Base-by-base conservation (phyloP, 2,797 vertebrate species). In the Hozukius guyotensis region DNA sequence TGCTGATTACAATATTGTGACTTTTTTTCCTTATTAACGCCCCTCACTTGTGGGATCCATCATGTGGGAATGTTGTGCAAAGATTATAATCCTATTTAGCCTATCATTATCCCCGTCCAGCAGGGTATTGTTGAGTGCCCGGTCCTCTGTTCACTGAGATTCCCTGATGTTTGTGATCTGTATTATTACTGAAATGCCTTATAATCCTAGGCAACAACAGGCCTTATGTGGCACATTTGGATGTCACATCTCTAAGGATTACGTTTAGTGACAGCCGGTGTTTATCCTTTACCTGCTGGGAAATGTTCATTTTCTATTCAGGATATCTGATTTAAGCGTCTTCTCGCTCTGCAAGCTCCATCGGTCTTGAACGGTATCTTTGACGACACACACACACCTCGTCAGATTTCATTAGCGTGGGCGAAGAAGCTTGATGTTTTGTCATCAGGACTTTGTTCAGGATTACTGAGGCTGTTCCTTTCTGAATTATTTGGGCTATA, bases 21-120 rank as follows among this genome's bases (percentile, higher is more conserved):
- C 62, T 72, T 81, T 72, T 81, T 72, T 76, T 36, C 20, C 64
- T 38, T 82, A 60, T 86, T 76, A 85, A 84, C 75, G 75, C 38
- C n/a, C n/a, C 57, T 82, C 24, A 20, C 65, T 68, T 67, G 61
- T 62, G 67, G 61, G 77, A 90, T 87, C 64, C 60, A 67, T 86
- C 61, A 75, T 76, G 75, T 83, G 83, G 72, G 82, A 81, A 87
- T 78, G 69, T 77, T 81, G 42, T 68, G 25, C 14, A 67, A 18
- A 72, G 75, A 84, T 62, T 83, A 75, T 87, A 90, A 91, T 89
- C 84, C 83, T 55, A 70, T 90, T 89, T 57, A 81, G 32, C 70
- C 55, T 29, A 20, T 86, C 55, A 63, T 83, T 72, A 79, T 80
- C 68, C 77, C 77, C 18, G 38, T 73, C 75, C 77, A 59, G 78